phyloP scores from a whole-genome alignment of 2,113 vertebrate genomes.

The Mesoclemmys tuberculata region DNA sequence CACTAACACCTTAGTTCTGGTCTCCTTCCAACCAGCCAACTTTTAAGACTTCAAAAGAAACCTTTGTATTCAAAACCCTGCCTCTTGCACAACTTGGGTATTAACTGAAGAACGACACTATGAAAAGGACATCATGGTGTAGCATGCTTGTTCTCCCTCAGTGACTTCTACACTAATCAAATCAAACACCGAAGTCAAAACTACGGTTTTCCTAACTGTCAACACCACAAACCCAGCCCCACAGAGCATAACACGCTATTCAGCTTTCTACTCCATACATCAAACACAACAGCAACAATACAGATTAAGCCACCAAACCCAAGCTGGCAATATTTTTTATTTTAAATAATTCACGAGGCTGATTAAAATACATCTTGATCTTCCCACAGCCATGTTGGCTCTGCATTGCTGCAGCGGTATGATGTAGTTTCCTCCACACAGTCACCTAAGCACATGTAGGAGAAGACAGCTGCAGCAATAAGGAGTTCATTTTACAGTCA shows the following conservation, averaged over 20 bases:
- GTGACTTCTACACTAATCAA: background rate
- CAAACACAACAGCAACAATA: constrained; percentile 28
- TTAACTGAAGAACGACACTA: constrained; percentile 4
- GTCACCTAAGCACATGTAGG: constrained; percentile 2
- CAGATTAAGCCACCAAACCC: background rate
- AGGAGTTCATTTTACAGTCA: background rate
- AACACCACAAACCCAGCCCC: constrained; percentile 49
- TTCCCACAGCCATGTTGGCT: constrained; percentile 31
- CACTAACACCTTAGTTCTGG: background rate
- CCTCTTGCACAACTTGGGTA: constrained; percentile 33
- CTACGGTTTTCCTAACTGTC: constrained; percentile 9
- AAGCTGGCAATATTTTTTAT: background rate
- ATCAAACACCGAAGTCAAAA: constrained; percentile 4
- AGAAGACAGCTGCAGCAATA: background rate
- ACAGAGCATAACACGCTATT: background rate
- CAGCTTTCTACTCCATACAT: background rate
- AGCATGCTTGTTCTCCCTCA: background rate
- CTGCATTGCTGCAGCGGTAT: background rate
- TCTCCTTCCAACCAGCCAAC: constrained; percentile 18
- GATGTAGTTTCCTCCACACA: constrained; percentile 29
- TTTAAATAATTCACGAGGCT: constrained; percentile 35
- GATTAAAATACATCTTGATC: constrained; percentile 36
- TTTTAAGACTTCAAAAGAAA: background rate
- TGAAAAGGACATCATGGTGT: background rate
- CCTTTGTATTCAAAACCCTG: constrained; percentile 11